A percentile compares a stretch with the other conserved stretches of the same genome.
Evolutionary conservation across 2,888 invertebrate species (phyloP).

Genomic region (Lithophane semibrunnea): DNA sequence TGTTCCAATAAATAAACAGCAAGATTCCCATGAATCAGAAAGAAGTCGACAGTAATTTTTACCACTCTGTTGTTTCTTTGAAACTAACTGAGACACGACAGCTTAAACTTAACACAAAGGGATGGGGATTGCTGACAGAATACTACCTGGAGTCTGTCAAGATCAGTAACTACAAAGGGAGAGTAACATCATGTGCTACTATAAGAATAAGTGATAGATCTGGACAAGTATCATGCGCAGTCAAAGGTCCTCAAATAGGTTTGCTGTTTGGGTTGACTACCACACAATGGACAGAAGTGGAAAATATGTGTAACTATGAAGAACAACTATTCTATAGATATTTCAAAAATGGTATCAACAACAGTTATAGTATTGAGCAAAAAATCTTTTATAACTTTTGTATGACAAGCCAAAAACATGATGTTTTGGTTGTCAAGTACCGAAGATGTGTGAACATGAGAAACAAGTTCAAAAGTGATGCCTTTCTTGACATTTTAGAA

Average conservation of each 20-base stretch:
- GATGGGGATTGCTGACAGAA: constrained; percentile 84
- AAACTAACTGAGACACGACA: constrained; percentile 81
- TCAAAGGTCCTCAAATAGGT: constrained; percentile 80
- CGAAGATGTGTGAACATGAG: constrained; percentile 80
- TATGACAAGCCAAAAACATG: constrained; percentile 77
- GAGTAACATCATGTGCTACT: constrained; percentile 77
- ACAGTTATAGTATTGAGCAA: constrained; percentile 80
- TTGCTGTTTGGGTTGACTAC: constrained; percentile 80
- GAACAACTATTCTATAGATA: constrained; percentile 87
- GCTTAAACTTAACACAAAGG: constrained; percentile 75
- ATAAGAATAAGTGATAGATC: constrained; percentile 81
- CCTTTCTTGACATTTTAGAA: constrained; percentile 81
- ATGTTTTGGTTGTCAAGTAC: constrained; percentile 80
- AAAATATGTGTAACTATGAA: constrained; percentile 76
- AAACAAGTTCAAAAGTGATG: constrained; percentile 80
- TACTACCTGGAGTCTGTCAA: constrained; percentile 87
- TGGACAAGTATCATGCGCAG: constrained; percentile 82
- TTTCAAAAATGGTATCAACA: constrained; percentile 84
- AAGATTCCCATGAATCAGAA: constrained; percentile 66
- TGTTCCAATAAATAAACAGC: background rate
- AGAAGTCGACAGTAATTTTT: constrained; percentile 65
- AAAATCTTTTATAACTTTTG: constrained; percentile 88
- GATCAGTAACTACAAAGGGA: constrained; percentile 75
- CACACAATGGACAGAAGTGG: constrained; percentile 83
- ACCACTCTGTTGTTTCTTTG: constrained; percentile 73